A percentile compares a stretch with the other conserved stretches of the same genome.
phyloP scores from a whole-genome alignment of 2,797 vertebrate genomes.

The Poecilia picta region DNA sequence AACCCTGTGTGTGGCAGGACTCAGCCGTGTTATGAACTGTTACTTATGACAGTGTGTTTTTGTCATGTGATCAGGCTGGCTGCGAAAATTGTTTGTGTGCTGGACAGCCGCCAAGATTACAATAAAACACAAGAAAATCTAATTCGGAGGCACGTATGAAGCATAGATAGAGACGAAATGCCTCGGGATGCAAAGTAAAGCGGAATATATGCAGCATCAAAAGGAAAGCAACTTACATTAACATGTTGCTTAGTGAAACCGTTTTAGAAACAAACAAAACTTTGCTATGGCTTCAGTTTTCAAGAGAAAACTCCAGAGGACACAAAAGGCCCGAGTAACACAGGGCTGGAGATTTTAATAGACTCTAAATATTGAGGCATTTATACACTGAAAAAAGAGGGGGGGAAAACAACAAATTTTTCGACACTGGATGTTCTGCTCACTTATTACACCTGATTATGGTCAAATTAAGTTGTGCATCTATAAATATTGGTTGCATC shows the following conservation, averaged over 20 bases:
- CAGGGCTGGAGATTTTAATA: too few relatives aligned
- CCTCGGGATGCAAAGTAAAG: constrained; percentile 17
- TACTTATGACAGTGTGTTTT: constrained; percentile 31
- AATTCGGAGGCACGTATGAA: constrained; percentile 24
- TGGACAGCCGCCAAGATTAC: constrained; percentile 34
- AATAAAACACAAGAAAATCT: constrained; percentile 41
- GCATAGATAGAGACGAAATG: constrained; percentile 36
- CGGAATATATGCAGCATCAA: constrained; percentile 4
- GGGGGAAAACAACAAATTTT: too few relatives aligned
- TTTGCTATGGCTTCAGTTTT: background rate
- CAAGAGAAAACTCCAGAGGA: background rate
- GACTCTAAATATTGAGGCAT: too few relatives aligned
- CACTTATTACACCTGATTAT: too few relatives aligned
- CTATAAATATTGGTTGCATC: too few relatives aligned
- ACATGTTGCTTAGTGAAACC: background rate
- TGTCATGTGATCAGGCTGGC: constrained; percentile 34
- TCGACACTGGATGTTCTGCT: too few relatives aligned
- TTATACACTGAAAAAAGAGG: too few relatives aligned
- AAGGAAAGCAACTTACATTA: background rate
- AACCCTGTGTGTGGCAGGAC: constrained; percentile 18
- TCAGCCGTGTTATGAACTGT: constrained; percentile 49
- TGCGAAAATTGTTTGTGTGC: background rate
- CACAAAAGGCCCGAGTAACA: background rate
- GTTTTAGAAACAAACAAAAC: background rate
- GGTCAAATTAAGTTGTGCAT: too few relatives aligned